Conservation (phyloP, 2,797 vertebrate species). For the Enteromius radiatus region DNA sequence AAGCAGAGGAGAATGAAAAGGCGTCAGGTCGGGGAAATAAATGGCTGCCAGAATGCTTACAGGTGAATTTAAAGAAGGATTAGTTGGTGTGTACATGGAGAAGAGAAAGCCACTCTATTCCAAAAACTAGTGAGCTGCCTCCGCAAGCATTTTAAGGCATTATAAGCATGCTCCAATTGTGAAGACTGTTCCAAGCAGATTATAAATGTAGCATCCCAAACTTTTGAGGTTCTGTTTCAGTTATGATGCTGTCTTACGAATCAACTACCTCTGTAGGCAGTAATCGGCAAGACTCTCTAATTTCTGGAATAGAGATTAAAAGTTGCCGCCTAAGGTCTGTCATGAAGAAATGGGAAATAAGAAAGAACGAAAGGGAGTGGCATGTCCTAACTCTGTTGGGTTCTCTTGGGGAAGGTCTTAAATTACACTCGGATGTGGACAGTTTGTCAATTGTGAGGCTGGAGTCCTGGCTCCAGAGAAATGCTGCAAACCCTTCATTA, state of each 20-base stretch:
- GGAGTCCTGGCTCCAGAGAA: slow-evolving; percentile 60
- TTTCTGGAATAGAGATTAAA: slow-evolving; percentile 1
- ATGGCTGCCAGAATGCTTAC: slow-evolving; percentile 36
- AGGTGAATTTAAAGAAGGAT: slow-evolving; percentile 41
- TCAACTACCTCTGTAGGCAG: not conserved
- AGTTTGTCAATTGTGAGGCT: slow-evolving; percentile 78
- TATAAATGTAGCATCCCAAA: not conserved
- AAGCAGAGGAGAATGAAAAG: slow-evolving; percentile 47
- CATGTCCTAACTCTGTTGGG: slow-evolving; percentile 72
- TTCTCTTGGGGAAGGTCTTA: slow-evolving; percentile 74
- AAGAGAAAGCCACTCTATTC: slow-evolving; percentile 3
- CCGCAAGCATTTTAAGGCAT: not conserved
- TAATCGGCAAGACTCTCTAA: not conserved
- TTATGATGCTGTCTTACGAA: not conserved
- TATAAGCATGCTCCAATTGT: not conserved
- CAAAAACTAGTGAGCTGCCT: not conserved
- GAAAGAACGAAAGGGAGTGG: slow-evolving; percentile 56
- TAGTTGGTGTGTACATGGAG: slow-evolving; percentile 1
- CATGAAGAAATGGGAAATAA: slow-evolving; percentile 17
- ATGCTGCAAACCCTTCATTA: slow-evolving; percentile 61
- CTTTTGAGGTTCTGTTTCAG: not conserved
- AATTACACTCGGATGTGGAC: slow-evolving; percentile 78
- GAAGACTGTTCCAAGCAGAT: not conserved
- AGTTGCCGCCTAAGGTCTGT: not conserved
- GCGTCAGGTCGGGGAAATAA: slow-evolving; percentile 36